Percentiles rank a stretch among this genome's conserved stretches.
phyloP scores from a whole-genome alignment of 2,797 vertebrate genomes.

The Macrochelys suwanniensis region DNA sequence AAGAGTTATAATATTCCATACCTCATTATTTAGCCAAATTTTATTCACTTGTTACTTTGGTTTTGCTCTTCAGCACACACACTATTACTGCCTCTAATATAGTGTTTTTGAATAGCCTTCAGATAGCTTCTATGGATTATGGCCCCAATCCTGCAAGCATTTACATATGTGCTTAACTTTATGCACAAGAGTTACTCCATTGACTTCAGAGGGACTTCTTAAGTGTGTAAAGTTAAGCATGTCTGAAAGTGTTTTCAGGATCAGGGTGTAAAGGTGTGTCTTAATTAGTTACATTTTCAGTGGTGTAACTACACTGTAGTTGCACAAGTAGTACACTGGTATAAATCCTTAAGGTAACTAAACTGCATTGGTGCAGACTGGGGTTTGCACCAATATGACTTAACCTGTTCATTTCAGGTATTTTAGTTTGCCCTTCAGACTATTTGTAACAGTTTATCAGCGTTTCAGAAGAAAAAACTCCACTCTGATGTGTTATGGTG shows the following conservation, averaged over 20 bases:
- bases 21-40: neutral
- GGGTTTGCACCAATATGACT: neutral
- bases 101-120: neutral
- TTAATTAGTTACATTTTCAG: neutral
- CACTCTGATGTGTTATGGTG: neutral
- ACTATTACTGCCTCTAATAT: neutral
- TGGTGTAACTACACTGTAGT: no score
- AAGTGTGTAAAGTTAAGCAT: neutral
- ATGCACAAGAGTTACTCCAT: neutral
- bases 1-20: neutral
- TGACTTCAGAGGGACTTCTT: neutral
- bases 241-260: neutral
- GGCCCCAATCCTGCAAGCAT: neutral
- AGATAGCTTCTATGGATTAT: neutral
- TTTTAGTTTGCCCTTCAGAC: neutral
- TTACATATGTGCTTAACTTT: neutral
- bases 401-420: neutral
- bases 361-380: neutral
- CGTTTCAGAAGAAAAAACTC: neutral
- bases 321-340: no score
- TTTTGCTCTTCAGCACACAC: no score
- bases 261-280: neutral
- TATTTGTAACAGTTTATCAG: neutral
- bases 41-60: neutral
- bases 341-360: neutral